Evolutionary conservation across 2,113 vertebrate species (phyloP).

Genomic region (Eira barbara): DNA sequence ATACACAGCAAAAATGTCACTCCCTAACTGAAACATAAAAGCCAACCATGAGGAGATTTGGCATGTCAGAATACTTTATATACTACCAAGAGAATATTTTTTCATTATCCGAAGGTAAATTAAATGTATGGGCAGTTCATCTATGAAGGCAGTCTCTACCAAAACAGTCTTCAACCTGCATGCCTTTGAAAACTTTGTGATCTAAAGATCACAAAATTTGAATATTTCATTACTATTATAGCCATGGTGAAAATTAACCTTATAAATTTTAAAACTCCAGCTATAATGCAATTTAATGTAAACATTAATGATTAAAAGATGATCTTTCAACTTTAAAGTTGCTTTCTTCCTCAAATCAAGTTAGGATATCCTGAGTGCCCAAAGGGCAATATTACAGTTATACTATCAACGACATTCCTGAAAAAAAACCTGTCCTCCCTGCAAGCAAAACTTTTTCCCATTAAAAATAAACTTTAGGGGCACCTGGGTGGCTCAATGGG

Average conservation of each 20-base stretch:
- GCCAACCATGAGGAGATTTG: background rate
- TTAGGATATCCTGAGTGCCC: background rate
- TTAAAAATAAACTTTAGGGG: background rate
- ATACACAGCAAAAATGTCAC: background rate
- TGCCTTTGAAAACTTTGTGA: slow-evolving; percentile 42
- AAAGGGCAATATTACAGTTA: background rate
- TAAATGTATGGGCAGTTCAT: background rate
- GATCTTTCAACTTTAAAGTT: background rate
- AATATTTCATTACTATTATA: background rate
- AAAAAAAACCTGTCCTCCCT: background rate
- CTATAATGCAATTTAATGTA: background rate
- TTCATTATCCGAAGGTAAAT: background rate
- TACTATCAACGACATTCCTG: background rate
- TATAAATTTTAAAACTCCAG: background rate
- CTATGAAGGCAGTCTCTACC: background rate
- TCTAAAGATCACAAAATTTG: background rate
- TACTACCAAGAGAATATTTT: background rate
- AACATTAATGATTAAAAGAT: background rate
- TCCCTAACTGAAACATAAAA: background rate
- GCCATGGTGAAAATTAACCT: background rate
- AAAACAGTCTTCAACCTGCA: background rate
- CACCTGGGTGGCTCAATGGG: no score
- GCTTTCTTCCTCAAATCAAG: background rate
- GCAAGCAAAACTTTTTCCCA: slow-evolving; percentile 48
- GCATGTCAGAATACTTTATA: background rate